Evolutionary conservation across 2,113 vertebrate species (phyloP).

Genomic region (Perca schrenkii): DNA sequence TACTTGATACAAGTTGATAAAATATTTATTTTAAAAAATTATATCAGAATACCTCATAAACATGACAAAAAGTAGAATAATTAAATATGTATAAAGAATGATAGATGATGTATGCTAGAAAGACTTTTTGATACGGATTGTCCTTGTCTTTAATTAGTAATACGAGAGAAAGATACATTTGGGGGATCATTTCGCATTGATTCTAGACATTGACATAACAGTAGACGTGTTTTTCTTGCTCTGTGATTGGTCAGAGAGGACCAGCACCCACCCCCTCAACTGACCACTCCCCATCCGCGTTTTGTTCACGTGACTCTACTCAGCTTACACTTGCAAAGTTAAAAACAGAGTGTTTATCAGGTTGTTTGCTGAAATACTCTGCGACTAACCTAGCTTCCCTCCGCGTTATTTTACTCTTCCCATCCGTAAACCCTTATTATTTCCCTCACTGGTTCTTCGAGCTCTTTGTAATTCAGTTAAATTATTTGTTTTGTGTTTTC

Average conservation of each 20-base stretch:
- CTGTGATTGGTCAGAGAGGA: slow-evolving; percentile 70
- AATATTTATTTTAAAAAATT: neutral
- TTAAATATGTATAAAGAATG: neutral
- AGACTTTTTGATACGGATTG: neutral
- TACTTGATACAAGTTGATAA: no score
- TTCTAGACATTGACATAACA: neutral
- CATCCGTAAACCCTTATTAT: neutral
- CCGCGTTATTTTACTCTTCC: neutral
- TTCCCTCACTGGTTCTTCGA: neutral
- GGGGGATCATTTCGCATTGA: neutral
- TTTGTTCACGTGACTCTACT: slow-evolving; percentile 76
- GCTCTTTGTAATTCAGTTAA: slow-evolving; percentile 12
- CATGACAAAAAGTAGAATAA: neutral
- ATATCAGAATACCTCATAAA: neutral
- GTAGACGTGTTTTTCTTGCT: neutral
- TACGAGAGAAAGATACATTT: neutral
- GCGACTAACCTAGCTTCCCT: neutral
- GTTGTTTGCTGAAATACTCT: slow-evolving; percentile 66
- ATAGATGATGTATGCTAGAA: neutral
- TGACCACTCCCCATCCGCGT: slow-evolving; percentile 69
- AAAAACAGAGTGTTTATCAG: slow-evolving; percentile 86
- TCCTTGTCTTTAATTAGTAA: neutral
- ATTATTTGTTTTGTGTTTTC: neutral
- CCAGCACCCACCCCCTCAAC: slow-evolving; percentile 71
- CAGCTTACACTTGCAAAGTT: slow-evolving; percentile 79